These are phyloP conservation scores for Hecatera dysodea DNA, from an alignment of 2,888 invertebrate species.

Conservation along the genomic window DNA sequence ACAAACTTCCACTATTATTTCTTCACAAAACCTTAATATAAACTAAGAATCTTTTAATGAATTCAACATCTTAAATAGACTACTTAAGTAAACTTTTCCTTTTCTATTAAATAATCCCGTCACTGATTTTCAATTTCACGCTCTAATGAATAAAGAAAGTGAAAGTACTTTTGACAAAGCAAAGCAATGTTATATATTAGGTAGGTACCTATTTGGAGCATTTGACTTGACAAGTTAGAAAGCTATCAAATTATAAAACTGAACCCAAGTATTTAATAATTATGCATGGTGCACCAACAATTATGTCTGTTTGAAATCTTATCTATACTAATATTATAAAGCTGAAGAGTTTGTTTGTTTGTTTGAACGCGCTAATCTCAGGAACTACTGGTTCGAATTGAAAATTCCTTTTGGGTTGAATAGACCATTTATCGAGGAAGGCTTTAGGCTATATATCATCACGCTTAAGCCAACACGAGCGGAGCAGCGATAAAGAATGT, in stretches of 20 bases:
- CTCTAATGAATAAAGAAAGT: constrained; percentile 80
- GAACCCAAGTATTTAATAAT: not conserved
- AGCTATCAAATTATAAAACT: constrained; percentile 6
- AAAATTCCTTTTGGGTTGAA: no score
- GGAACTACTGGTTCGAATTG: no score
- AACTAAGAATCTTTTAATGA: constrained; percentile 70
- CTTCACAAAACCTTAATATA: constrained; percentile 60
- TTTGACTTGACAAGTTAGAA: constrained; percentile 17
- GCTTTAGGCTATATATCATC: no score
- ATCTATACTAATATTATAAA: no score
- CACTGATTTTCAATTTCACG: constrained; percentile 83
- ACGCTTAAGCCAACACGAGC: no score
- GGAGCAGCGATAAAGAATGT: no score
- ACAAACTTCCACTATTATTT: constrained; percentile 52
- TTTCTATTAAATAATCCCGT: constrained; percentile 71
- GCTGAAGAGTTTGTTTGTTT: no score
- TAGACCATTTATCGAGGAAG: no score
- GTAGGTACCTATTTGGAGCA: constrained; percentile 49
- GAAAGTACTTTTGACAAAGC: constrained; percentile 77
- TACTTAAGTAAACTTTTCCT: constrained; percentile 65
- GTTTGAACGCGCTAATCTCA: no score
- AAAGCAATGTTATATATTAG: constrained; percentile 40
- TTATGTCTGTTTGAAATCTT: not conserved
- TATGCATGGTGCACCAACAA: not conserved
- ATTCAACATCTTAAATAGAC: constrained; percentile 78